These are phyloP conservation scores for Macaria liturata DNA, from an alignment of 2,888 invertebrate genomes.

Conservation along the genomic window DNA sequence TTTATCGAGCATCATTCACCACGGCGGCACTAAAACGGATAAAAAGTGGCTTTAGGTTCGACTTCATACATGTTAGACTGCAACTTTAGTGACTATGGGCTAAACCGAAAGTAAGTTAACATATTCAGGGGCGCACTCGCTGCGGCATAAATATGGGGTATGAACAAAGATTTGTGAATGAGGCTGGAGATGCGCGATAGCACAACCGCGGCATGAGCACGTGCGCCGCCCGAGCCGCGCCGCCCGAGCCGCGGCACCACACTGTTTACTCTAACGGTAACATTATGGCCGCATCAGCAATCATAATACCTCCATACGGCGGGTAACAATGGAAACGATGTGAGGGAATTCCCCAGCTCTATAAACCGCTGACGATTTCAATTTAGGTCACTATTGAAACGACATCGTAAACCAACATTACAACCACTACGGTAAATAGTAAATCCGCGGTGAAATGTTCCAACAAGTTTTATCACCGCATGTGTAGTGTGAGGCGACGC, in stretches of 20 bases:
- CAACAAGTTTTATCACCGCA: neutral
- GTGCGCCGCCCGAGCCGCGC: slow-evolving; percentile 42
- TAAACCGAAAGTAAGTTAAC: slow-evolving; percentile 47
- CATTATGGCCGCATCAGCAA: slow-evolving; percentile 23
- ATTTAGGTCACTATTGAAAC: neutral
- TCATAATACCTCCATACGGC: neutral
- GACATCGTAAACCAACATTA: neutral
- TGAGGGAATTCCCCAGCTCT: too few species aligned
- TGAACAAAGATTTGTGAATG: slow-evolving; percentile 63
- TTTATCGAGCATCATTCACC: too few species aligned
- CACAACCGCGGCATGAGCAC: slow-evolving; percentile 70
- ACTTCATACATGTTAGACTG: too few species aligned
- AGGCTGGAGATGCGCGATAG: slow-evolving; percentile 69
- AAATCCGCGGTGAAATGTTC: neutral
- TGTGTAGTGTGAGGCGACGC: neutral
- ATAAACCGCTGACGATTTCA: too few species aligned
- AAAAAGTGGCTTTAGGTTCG: neutral
- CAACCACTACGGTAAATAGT: neutral
- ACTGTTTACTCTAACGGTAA: slow-evolving; percentile 35
- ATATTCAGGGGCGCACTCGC: slow-evolving; percentile 39
- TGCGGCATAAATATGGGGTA: slow-evolving; percentile 40
- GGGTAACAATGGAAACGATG: too few species aligned
- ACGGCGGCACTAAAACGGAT: neutral
- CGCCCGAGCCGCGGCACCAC: slow-evolving; percentile 41
- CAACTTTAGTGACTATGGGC: neutral